Evolutionary conservation across 2,113 vertebrate species (phyloP), one percentile per base, ranked within the genome.

Genomic region (Indicator maculatus): DNA sequence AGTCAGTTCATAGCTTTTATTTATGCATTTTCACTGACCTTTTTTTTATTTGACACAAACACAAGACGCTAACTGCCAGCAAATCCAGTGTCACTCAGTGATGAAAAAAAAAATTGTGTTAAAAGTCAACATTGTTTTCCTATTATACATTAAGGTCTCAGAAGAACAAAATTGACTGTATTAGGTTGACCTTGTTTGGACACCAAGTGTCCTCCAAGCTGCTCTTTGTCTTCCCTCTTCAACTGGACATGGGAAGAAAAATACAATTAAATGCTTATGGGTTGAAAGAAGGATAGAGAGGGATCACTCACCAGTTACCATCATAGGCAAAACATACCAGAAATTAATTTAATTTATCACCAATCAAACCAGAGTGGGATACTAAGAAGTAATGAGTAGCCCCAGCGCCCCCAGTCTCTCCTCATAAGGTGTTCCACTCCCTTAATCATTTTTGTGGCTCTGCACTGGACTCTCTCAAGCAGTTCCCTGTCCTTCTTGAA

Each of bases 1-100:
- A 93, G 90, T 96, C 79, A 87, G 23, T 10, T 74, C 73, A 55
- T 71, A 88, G 61, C 76, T 21, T 38, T 89, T 63, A 95, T 93
- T 96, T 96, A 91, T 85, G 53, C 14, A 88, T 89, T 89, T 27
- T 79, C 52, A 80, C n/a, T 85, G 72, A 79, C 17, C 77, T n/a
- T 92, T 86, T 93, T 31, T 88, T 95, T 44, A 89, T 87, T 86
- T 94, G 81, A 56, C 36, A 88, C 91, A 78, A 94, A 77, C 73
- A 85, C 52, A 91, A 84, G 12, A 14, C 73, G 63, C 39, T 86
- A 84, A 76, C 41, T 83, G 9, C 38, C 64, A 74, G 60, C 59
- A 92, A 74, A 90, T 71, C 8, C n/a, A 74, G 16, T 18, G 41
- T 5, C 60, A 82, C 18, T 79, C 14, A 92, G 20, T 53, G 52